Conservation (phyloP, 2,888 invertebrate species). For the Anarsia innoxiella region DNA sequence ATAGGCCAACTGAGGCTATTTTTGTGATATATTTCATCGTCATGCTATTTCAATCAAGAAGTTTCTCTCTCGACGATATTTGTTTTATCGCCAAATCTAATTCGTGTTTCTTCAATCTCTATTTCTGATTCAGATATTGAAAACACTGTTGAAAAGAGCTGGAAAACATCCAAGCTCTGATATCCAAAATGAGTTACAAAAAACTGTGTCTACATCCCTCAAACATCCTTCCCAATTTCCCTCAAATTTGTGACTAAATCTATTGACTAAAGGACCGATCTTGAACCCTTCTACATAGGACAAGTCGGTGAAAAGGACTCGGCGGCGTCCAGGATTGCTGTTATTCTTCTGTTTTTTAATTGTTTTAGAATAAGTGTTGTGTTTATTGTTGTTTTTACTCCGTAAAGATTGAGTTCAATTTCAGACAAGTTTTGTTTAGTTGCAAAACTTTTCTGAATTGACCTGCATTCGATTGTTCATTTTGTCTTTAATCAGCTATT, state of each 20-base stretch:
- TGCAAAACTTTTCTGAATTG: too few relatives aligned
- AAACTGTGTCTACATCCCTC: constrained; percentile 40
- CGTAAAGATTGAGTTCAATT: not conserved
- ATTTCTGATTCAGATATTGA: constrained; percentile 10
- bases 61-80: constrained; percentile 28
- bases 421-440: not conserved
- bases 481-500: too few relatives aligned
- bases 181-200: not conserved
- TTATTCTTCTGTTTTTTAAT: constrained; percentile 35
- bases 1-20: constrained; percentile 42
- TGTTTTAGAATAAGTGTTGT: constrained; percentile 42
- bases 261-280: constrained; percentile 37
- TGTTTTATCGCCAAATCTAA: constrained; percentile 5
- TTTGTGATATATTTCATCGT: constrained; percentile 33
- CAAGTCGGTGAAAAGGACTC: constrained; percentile 60
- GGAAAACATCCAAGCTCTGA: constrained; percentile 6
- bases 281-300: constrained; percentile 63
- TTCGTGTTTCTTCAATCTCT: constrained; percentile 7
- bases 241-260: constrained; percentile 40
- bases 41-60: constrained; percentile 42
- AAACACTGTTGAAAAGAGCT: not conserved
- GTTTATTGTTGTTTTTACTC: constrained; percentile 15
- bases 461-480: too few relatives aligned
- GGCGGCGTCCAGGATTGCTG: constrained; percentile 39
- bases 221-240: constrained; percentile 17